These are phyloP conservation scores for Oncopodura yosiiana DNA, from an alignment of 1,140 invertebrate genomes.

Conservation along the genomic window DNA sequence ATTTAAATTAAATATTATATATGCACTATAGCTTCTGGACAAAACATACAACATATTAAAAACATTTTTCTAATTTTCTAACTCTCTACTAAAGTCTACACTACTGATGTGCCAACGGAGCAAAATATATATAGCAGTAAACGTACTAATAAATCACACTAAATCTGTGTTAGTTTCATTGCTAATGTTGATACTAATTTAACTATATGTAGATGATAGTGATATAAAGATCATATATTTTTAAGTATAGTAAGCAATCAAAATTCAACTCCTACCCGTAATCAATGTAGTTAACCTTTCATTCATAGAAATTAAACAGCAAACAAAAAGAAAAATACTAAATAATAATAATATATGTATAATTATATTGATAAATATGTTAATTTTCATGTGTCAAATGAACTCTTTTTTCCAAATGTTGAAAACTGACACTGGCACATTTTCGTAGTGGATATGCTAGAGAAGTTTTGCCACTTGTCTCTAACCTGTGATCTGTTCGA, in stretches of 20 bases:
- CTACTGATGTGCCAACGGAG: too few relatives aligned
- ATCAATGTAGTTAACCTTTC: neutral
- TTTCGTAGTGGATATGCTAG: constrained; percentile 28
- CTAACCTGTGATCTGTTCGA: constrained; percentile 35
- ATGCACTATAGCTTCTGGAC: too few relatives aligned
- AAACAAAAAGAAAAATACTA: neutral
- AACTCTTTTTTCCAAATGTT: constrained; percentile 32
- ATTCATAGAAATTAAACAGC: neutral
- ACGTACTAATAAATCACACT: neutral
- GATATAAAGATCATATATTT: neutral
- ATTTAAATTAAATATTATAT: too few relatives aligned
- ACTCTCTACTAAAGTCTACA: too few relatives aligned
- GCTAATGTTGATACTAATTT: neutral
- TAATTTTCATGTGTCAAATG: constrained; percentile 34
- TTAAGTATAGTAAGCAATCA: neutral
- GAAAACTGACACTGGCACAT: constrained; percentile 34
- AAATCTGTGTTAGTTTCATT: neutral
- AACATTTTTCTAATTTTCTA: too few relatives aligned
- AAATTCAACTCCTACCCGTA: neutral
- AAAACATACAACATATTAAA: too few relatives aligned
- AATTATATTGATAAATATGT: too few relatives aligned
- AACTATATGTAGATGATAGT: neutral
- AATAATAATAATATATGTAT: neutral
- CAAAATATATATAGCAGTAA: too few relatives aligned
- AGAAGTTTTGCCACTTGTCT: constrained; percentile 8